Evolutionary conservation across 2,797 vertebrate genomes (phyloP).

Genomic region (Valencia hispanica): DNA sequence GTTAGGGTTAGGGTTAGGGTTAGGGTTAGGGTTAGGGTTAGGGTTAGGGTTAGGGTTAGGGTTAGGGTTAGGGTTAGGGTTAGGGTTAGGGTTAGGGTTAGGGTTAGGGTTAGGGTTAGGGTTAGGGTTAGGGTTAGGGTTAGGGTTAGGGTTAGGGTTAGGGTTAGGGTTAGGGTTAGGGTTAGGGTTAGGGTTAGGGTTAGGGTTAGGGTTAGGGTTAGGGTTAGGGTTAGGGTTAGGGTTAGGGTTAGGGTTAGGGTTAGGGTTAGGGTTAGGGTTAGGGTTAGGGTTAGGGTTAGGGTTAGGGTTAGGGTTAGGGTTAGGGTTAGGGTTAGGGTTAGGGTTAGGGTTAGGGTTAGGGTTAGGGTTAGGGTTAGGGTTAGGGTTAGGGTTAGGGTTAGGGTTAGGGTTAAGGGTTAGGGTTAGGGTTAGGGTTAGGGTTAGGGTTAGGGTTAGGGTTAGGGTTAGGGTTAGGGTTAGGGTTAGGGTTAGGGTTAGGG

Average conservation of each 20-base stretch:
- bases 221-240: no score
- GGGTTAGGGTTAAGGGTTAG: conserved; percentile 24
- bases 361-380: conserved; percentile 13
- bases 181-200: no score
- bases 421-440: conserved; percentile 34
- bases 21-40: not conserved
- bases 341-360: conserved; percentile 10
- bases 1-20: conserved; percentile 22
- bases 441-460: conserved; percentile 33
- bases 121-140: not conserved
- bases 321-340: conserved; percentile 17
- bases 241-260: no score
- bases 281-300: no score
- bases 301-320: no score
- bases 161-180: not conserved
- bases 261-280: no score
- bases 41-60: not conserved
- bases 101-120: not conserved
- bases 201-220: no score
- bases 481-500: not conserved
- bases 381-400: conserved; percentile 10
- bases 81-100: not conserved
- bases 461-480: conserved; percentile 11
- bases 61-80: not conserved
- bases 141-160: not conserved